Evolutionary conservation across 2,797 vertebrate species (phyloP), one percentile per base, ranked within the genome.

Genomic region (Darevskia nairensis): DNA sequence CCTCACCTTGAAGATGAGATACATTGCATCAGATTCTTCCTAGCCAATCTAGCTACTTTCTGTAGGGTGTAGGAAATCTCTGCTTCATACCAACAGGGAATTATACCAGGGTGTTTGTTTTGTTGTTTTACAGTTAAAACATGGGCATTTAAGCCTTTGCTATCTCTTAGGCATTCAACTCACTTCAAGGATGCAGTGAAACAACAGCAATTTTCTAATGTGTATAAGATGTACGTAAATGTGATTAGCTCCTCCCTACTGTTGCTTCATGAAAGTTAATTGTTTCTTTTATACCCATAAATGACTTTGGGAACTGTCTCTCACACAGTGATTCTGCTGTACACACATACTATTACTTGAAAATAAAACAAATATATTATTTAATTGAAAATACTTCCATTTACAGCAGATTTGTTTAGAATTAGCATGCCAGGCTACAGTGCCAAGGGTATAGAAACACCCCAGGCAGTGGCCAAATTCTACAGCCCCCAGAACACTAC

Each of bases 1-100:
- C 92, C 93, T 32, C 46, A 0, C 89, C 85, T 82, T 76, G 87
- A 90, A 94, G 91, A 89, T 80, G 85, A 90, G 15, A 85, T 2
- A 8, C 7, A 35, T 84, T 3, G 93, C 85, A 44, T 3, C 72
- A 19, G 1, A 55, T 79, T 68, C 88, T 85, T 93, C 87, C 86
- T 39, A 35, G 85, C 61, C 3, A 72, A 82, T 79, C 80, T 44
- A 1, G 76, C 79, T 8, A 89, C 76, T 85, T 89, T 86, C 89
- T 89, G 29, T 39, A 75, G 86, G 84, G 50, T 93, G 88, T 68
- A 85, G 78, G 86, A 84, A 74, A 75, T 72, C 39, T 80, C 68
- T 89, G 59, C 29, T 85, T 88, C 85, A 61, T 21, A 55, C 35
- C 68, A 90, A 91, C 64, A 82, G 41, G 59, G n/a, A 82, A 82